Base-by-base conservation (phyloP, 23 tunicate genomes). In the Aplidium turbinatum region DNA sequence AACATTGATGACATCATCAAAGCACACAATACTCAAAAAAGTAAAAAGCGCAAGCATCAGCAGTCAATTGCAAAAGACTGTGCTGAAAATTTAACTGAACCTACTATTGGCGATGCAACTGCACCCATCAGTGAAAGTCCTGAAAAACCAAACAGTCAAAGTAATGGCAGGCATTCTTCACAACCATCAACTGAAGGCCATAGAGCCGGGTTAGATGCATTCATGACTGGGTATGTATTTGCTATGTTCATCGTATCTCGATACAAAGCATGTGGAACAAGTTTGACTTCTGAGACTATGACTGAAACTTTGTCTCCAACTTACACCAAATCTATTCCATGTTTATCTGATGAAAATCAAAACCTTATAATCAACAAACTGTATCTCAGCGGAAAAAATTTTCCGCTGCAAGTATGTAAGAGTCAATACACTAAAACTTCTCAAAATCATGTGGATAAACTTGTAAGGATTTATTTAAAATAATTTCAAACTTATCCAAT, bases 211-310 rank as follows among this genome's bases (percentile, higher is more conserved):
- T 24, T 80, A 11, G 94, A 87, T 79, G 63, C 94, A 0, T 87
- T 87, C 24, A 69, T 87, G 82, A 87, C 94, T 51, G 94, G 94
- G 19, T 87, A 78, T 55, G 39, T 67, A 13, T 87, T 87, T 73
- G 94, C 85, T 16, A 65, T 73, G 13, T 87, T 79, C 34, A 63
- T 82, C 39, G 81, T 46, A 28, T 64, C 75, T 18, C 72, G 53
- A 32, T 62, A 26, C 16, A 36, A 58, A 29, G 16, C 67, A 24
- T 9, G 13, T 0, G 2, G 25, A 22, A 52, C 52, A 3, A 36
- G 23, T 33, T 29, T 7, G 18, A 2, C 28, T 7, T 30, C 23
- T 26, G 29, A 18, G 4, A 60, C 42, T 3, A 33, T 0, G 4
- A 62, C 35, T 21, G 20, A 40, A 1, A 11, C 54, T 2, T 29